Conservation (phyloP, 1,140 invertebrate genomes). For the Drosophila ironensis region DNA sequence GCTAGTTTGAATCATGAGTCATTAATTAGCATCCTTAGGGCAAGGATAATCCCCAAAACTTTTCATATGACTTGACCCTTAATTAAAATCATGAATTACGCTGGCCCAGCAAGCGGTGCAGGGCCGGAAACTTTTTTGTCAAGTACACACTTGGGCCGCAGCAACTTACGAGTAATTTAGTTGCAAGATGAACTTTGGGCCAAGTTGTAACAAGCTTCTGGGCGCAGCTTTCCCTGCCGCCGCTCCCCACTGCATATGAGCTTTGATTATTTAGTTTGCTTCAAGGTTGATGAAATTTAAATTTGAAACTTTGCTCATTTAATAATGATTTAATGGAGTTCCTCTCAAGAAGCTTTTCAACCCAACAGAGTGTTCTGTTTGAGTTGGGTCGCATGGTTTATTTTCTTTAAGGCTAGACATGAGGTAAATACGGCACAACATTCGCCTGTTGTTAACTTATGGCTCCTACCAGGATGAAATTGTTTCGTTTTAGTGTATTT, state of each 20-base stretch:
- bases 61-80: slow-evolving; percentile 30
- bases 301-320: slow-evolving; percentile 61
- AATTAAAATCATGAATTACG: slow-evolving; percentile 63
- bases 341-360: slow-evolving; percentile 26
- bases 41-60: not conserved
- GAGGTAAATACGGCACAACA: slow-evolving; percentile 25
- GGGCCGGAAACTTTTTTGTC: slow-evolving; percentile 33
- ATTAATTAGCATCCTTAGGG: not conserved
- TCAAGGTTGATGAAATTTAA: slow-evolving; percentile 69
- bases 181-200: slow-evolving; percentile 39
- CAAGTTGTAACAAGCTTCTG: slow-evolving; percentile 12
- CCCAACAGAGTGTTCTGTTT: slow-evolving; percentile 24
- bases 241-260: slow-evolving; percentile 28
- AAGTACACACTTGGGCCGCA: slow-evolving; percentile 41
- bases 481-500: no score
- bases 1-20: not conserved
- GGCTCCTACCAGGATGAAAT: no score
- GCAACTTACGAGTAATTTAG: slow-evolving; percentile 52
- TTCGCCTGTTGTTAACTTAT: not conserved
- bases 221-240: not conserved
- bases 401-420: slow-evolving; percentile 36
- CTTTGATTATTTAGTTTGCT: slow-evolving; percentile 41
- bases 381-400: slow-evolving; percentile 23
- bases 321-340: slow-evolving; percentile 45
- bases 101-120: slow-evolving; percentile 14